Conservation (phyloP, 2,888 invertebrate genomes). For the Tenthredo mesomela region DNA sequence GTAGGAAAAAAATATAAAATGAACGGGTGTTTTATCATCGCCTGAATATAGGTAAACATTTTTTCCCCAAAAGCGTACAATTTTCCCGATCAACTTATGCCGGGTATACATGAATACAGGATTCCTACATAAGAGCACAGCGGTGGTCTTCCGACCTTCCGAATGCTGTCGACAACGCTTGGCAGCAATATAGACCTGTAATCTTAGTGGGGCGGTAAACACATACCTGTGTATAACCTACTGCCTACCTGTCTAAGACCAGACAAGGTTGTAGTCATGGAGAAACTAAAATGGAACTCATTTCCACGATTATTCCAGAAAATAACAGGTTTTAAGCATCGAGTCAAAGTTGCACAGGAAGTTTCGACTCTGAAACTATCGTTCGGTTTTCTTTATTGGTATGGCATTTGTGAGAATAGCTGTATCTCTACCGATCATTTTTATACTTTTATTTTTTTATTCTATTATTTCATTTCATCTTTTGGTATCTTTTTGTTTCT, state of each 20-base stretch:
- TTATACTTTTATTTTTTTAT: not conserved
- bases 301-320: conserved; percentile 41
- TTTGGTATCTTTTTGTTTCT: too few relatives aligned
- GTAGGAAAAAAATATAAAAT: too few relatives aligned
- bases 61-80: not conserved
- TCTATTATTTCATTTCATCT: not conserved
- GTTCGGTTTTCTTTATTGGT: not conserved
- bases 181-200: conserved; percentile 31
- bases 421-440: not conserved
- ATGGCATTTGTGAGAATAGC: not conserved
- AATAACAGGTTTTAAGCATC: conserved; percentile 34
- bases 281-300: conserved; percentile 32
- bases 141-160: conserved; percentile 10
- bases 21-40: not conserved
- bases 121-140: not conserved
- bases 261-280: not conserved
- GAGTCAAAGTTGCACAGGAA: conserved; percentile 30
- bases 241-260: conserved; percentile 22
- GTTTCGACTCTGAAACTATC: not conserved
- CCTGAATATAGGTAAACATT: not conserved
- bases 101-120: not conserved
- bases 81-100: not conserved
- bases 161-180: conserved; percentile 10
- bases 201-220: conserved; percentile 37
- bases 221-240: conserved; percentile 28